Evolutionary conservation across 2,113 vertebrate genomes (phyloP), one percentile per base, ranked within the genome.

Genomic region (Gobiocypris rarus): DNA sequence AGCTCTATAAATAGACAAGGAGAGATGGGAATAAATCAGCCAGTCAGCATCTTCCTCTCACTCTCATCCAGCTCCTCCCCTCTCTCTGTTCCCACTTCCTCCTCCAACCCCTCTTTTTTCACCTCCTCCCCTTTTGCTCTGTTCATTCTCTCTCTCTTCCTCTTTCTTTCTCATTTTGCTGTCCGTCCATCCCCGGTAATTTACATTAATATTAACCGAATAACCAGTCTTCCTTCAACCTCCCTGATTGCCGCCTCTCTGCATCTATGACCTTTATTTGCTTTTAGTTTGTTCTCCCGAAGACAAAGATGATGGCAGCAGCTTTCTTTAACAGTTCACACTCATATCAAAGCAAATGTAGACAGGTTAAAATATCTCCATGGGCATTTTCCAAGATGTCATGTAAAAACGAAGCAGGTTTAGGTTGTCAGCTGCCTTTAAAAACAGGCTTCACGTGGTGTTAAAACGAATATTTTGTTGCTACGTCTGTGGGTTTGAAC

Each of bases 1-100:
- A 80, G 83, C 58, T 86, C 85, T 89, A 87, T 87, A 86, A 89
- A 89, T 87, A 89, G 86, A 78, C 43, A 14, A 78, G 45, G 73
- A 85, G 81, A 87, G 83, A 81, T 87, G 86, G 83, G 58, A 86
- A 87, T 87, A 87, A 87, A 89, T 78, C 43, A 81, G 9, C 79
- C 83, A 86, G 85, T 87, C 88, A 89, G 88, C 88, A 89, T 85
- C 85, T 86, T 83, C 69, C 70, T 70, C 54, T 74, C 48, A 34
- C 50, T 83, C 48, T 77, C 80, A 77, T 83, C 65, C 80, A 77
- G 63, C 59, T 69, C 54, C 65, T n/a, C 74, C 81, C 43, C 43
- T 70, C 61, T 43, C 26, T 59, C 41, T 31, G 34, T 48, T 24
- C 52, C 85, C 75, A 78, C 71, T 58, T 79, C 54, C 28, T 52